Evolutionary conservation across 2,113 vertebrate species (phyloP).

Genomic region (Alligator sinensis): DNA sequence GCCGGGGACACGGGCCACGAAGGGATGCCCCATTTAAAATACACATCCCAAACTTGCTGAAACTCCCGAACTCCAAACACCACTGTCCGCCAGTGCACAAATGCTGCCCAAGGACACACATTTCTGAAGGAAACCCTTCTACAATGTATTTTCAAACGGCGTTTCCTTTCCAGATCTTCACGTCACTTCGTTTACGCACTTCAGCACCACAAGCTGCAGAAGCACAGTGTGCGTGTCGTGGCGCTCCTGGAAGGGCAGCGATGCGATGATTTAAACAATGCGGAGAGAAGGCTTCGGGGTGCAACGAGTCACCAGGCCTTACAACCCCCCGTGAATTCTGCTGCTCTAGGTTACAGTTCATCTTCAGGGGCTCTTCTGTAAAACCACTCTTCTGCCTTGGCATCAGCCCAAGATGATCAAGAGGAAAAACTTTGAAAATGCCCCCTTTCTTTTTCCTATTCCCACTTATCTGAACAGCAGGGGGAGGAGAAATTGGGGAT

Average conservation of each 20-base stretch:
- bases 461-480: conserved; percentile 12
- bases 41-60: rapidly evolving
- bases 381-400: conserved; percentile 40
- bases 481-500: not conserved
- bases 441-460: conserved; percentile 10
- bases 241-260: not conserved
- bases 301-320: conserved; percentile 7
- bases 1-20: rapidly evolving
- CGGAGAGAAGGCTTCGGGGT: conserved; percentile 32
- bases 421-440: conserved; percentile 24
- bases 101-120: no score
- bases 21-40: not conserved
- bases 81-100: no score
- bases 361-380: conserved; percentile 67
- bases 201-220: not conserved
- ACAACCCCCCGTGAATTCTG: conserved; percentile 61
- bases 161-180: not conserved
- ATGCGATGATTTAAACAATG: not conserved
- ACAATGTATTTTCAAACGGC: not conserved
- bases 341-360: conserved; percentile 74
- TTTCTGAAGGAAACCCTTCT: not conserved
- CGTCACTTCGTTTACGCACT: not conserved
- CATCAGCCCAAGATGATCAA: conserved; percentile 37
- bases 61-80: no score
- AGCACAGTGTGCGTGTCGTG: not conserved